Evolutionary conservation across 2,113 vertebrate genomes (phyloP).

Genomic region (human (Homo sapiens)): GRCh38 chr12:30645501-30646000

Average conservation of each 20-base stretch:
- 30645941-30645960: not conserved
- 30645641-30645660: too few species aligned
- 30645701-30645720: not conserved
- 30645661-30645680: not conserved
- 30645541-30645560: too few species aligned
- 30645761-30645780: not conserved
- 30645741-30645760: not conserved
- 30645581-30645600: too few species aligned
- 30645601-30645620: too few species aligned
- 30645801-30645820: not conserved
- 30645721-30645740: not conserved
- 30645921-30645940: not conserved
- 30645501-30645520: not conserved
- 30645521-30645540: too few species aligned
- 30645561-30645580: too few species aligned
- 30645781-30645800: not conserved
- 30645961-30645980: not conserved
- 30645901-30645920: not conserved
- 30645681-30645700: not conserved
- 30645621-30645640: too few species aligned
- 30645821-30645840: too few species aligned
- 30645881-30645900: not conserved
- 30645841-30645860: not conserved
- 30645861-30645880: not conserved
- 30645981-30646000: not conserved